Percentiles rank a stretch among this genome's conserved stretches.
These are phyloP conservation scores for Cosmia trapezina DNA, from an alignment of 2,888 invertebrate genomes.

Conservation along the genomic window DNA sequence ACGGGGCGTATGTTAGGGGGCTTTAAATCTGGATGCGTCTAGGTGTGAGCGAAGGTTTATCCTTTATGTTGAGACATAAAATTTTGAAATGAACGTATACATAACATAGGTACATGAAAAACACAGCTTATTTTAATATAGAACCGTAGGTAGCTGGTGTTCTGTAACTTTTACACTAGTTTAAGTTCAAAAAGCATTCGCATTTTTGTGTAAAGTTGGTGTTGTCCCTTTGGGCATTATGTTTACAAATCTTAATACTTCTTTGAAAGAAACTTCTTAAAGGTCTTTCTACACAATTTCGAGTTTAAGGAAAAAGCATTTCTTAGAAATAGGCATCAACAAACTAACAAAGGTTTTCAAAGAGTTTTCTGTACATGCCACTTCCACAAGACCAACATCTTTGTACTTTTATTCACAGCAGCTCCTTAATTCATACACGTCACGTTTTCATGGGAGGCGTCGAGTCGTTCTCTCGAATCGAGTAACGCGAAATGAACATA, in stretches of 20 bases:
- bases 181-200: background rate
- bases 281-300: background rate
- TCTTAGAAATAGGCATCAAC: background rate
- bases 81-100: background rate
- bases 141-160: background rate
- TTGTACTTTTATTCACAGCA: conserved; percentile 72
- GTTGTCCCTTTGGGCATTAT: background rate
- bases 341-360: background rate
- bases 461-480: conserved; percentile 80
- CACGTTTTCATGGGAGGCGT: conserved; percentile 83
- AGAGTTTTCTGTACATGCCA: conserved; percentile 27
- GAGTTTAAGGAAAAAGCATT: too few relatives aligned
- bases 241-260: background rate
- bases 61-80: conserved; percentile 8
- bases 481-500: conserved; percentile 80
- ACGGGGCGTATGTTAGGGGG: conserved; percentile 70
- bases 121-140: background rate
- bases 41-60: conserved; percentile 21
- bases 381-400: conserved; percentile 68
- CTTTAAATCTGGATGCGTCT: conserved; percentile 68
- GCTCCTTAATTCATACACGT: conserved; percentile 87
- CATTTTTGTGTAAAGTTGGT: background rate
- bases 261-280: background rate
- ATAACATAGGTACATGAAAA: background rate
- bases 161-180: background rate